Evolutionary conservation across 2,888 invertebrate species (phyloP), one percentile per base, ranked within the genome.

Genomic region (Artemia sp.): DNA sequence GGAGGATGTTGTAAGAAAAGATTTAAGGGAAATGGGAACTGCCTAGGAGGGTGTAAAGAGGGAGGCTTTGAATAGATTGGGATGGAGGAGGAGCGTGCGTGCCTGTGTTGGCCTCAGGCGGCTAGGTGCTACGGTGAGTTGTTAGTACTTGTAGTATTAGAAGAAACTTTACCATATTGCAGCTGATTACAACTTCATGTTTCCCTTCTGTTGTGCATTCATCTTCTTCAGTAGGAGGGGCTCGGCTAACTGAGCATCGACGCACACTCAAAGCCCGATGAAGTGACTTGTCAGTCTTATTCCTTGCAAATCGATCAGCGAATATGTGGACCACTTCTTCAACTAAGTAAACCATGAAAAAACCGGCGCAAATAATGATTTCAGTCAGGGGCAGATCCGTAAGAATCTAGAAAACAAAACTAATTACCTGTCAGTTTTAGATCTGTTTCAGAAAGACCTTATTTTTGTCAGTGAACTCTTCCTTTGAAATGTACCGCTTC

Each of bases 321-420:
- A 87, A 85, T 68, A 83, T 76, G 75, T 90, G 89, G 2, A 89
- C 87, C 68, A 86, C 74, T 76, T 90, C 89, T 74, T 90, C 90
- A n/a, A 90, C 84, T 10, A 89, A 79, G 76, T 86, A 88, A 84
- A 89, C 87, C 50, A 84, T 78, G 78, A 88, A 87, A 79, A 88
- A 89, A 2, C 88, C 88, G 38, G 80, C 77, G 76, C 89, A 89
- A 80, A 88, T 86, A 68, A 90, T 80, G 52, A 87, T 78, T 69
- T 88, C 85, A 0, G 88, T 84, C 51, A 88, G 78, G 0, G 86
- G 83, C 75, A 89, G 85, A 0, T 81, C 79, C 10, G 85, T 80
- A 0, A 79, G 74, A 0, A 80, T 51, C 14, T 50, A 12, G 12
- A 58, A 58, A 58, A 58, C n/a, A 10, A 10, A 19, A 8, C 0